Percentiles rank a stretch among this genome's conserved stretches.
phyloP scores from a whole-genome alignment of 1,140 invertebrate species.

The Brachionus asplanchnoidis region DNA sequence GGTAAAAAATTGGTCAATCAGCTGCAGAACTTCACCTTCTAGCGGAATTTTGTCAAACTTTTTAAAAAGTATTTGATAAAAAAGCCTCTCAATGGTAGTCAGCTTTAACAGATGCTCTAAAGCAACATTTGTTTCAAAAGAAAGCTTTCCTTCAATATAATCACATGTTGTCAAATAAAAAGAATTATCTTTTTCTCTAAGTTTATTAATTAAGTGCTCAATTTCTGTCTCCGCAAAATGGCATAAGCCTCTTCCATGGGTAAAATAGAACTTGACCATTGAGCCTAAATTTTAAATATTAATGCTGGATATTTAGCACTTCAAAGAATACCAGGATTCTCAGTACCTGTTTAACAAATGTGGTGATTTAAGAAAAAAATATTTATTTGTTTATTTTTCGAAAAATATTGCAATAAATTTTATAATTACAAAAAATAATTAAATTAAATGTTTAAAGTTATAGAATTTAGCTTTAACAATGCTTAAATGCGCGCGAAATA shows the following conservation, averaged over 20 bases:
- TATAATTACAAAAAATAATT: not conserved
- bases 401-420: not conserved
- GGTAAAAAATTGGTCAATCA: not conserved
- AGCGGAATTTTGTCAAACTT: not conserved
- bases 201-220: not conserved
- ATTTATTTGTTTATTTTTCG: not conserved
- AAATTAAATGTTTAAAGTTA: not conserved
- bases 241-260: not conserved
- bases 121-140: not conserved
- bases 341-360: not conserved
- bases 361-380: not conserved
- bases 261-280: not conserved
- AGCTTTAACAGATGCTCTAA: not conserved
- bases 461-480: not conserved
- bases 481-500: not conserved
- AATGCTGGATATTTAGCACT: not conserved
- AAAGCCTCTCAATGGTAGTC: constrained; percentile 6
- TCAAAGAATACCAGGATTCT: not conserved
- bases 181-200: not conserved
- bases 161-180: not conserved
- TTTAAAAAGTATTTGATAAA: not conserved
- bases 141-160: constrained; percentile 24
- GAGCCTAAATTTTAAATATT: not conserved
- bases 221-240: not conserved
- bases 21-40: not conserved